Conservation (phyloP, 2,888 invertebrate genomes). For the Orthosia gothica region DNA sequence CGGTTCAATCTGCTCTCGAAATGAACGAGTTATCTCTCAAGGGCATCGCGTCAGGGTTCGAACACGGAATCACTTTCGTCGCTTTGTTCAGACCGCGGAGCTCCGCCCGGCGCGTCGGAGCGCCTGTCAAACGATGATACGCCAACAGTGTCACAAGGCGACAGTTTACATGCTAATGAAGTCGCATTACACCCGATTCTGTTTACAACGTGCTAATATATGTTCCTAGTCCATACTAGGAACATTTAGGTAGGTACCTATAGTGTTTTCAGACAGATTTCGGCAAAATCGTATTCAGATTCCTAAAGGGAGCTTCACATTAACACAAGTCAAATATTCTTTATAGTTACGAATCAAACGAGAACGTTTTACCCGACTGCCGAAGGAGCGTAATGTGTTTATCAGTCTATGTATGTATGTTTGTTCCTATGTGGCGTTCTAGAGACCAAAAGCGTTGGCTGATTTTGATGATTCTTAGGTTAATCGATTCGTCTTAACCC, state of each 20-base stretch:
- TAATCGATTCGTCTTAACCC: too few species aligned
- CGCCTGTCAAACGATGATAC: conserved; percentile 65
- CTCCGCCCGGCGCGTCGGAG: conserved; percentile 24
- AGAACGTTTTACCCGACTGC: too few species aligned
- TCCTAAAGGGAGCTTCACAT: neutral
- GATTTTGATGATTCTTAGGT: too few species aligned
- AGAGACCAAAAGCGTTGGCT: too few species aligned
- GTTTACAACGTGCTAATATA: conserved; percentile 39
- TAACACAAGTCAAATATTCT: neutral
- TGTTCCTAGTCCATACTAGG: neutral
- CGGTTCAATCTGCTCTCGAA: conserved; percentile 76
- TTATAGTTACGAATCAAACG: neutral
- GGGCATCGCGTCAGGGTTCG: conserved; percentile 74
- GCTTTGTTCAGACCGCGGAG: conserved; percentile 67
- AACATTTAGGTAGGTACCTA: neutral
- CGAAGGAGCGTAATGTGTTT: too few species aligned
- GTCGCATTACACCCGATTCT: conserved; percentile 46
- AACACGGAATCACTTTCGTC: conserved; percentile 78
- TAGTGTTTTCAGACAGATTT: conserved; percentile 2
- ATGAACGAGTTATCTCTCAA: conserved; percentile 78
- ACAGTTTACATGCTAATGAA: conserved; percentile 66
- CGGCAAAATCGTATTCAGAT: neutral
- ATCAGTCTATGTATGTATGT: too few species aligned
- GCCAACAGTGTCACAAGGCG: conserved; percentile 55
- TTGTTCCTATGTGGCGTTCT: too few species aligned